phyloP scores from a whole-genome alignment of 2,113 vertebrate genomes.

The Colius striatus region DNA sequence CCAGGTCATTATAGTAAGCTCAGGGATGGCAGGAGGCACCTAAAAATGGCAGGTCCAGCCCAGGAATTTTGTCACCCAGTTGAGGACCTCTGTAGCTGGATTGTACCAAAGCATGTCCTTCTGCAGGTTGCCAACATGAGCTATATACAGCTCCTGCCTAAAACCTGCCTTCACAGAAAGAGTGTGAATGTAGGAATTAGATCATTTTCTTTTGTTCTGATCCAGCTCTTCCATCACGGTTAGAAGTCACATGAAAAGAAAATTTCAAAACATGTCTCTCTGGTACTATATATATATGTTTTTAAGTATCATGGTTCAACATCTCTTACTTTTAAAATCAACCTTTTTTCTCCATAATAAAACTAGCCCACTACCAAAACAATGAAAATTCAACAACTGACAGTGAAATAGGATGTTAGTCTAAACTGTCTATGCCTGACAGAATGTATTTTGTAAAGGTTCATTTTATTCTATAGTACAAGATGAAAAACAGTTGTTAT shows the following conservation, averaged over 20 bases:
- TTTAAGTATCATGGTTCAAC: not conserved
- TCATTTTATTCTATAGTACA: not conserved
- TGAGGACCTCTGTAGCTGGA: not conserved
- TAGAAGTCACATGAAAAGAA: not conserved
- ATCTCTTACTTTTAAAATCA: not conserved
- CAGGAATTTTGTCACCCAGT: not conserved
- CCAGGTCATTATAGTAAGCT: not conserved
- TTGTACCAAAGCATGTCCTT: not conserved
- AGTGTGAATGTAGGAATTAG: not conserved
- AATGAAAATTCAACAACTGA: not conserved
- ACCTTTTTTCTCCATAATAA: not conserved
- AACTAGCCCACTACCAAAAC: not conserved
- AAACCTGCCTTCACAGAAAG: not conserved
- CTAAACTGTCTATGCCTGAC: not conserved
- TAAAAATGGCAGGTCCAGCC: not conserved
- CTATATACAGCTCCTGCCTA: not conserved
- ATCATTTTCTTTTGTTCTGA: not conserved
- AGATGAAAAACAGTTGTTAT: not conserved
- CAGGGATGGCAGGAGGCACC: not conserved
- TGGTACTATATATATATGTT: not conserved
- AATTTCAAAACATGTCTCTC: not conserved
- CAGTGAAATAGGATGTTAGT: not conserved
- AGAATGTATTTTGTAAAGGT: not conserved
- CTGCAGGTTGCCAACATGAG: not conserved
- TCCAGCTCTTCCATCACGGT: not conserved